Conservation (phyloP, 2,113 vertebrate species). For the Gymnarchus niloticus region DNA sequence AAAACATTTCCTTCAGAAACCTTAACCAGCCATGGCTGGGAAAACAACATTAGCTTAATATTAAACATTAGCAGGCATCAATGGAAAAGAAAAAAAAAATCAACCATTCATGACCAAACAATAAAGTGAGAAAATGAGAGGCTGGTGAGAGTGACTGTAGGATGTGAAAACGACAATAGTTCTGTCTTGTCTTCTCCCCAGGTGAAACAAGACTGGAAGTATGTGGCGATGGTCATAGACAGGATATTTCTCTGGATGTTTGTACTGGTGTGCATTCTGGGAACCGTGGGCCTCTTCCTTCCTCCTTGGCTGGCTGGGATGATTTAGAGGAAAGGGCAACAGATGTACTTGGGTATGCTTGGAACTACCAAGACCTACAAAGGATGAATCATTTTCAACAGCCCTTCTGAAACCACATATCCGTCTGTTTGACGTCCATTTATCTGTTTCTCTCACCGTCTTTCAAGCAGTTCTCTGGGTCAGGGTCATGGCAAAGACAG, state of each 20-base stretch:
- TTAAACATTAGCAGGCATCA: background rate
- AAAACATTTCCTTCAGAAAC: background rate
- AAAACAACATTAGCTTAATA: background rate
- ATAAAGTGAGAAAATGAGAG: conserved; percentile 51
- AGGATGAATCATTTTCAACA: background rate
- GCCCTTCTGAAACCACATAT: conserved; percentile 1
- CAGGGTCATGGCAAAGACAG: no score
- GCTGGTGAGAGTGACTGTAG: conserved; percentile 31
- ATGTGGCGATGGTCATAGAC: conserved; percentile 96
- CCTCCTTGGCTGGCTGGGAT: conserved; percentile 95
- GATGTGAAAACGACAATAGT: conserved; percentile 20
- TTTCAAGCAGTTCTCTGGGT: no score
- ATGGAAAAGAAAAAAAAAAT: conserved; percentile 36
- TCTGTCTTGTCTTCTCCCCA: conserved; percentile 50
- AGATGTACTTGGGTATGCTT: background rate
- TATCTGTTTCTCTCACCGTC: no score
- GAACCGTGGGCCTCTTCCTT: conserved; percentile 90
- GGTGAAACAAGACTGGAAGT: conserved; percentile 99
- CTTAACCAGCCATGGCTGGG: background rate
- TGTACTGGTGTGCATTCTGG: conserved; percentile 87
- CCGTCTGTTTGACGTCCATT: no score
- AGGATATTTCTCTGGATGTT: conserved; percentile 99
- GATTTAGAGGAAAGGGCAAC: conserved; percentile 63
- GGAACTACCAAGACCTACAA: background rate
- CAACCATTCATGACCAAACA: conserved; percentile 51